Base-by-base conservation (phyloP, 2,113 vertebrate species). In the Athene cunicularia region DNA sequence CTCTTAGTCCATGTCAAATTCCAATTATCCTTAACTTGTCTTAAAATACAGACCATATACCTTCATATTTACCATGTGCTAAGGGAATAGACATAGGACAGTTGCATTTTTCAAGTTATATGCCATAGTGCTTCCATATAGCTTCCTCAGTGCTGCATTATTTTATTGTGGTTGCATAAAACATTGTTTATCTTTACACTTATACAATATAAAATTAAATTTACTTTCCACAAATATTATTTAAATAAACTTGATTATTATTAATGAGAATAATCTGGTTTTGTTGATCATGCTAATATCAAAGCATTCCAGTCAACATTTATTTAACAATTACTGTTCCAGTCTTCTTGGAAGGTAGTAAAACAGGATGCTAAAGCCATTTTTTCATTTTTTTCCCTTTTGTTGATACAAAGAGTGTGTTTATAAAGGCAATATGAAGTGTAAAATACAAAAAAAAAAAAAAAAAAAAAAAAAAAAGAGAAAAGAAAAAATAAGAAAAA, bases 151-250 rank as follows among this genome's bases (percentile, higher is more conserved):
- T 10, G 66, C 45, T 64, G 18, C 28, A 80, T 70, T 88, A 16
- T 74, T 93, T 97, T 88, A 73, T 88, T 96, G 67, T 70, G 43
- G 55, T 93, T 86, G 60, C 50, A 80, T 88, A 93, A 89, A 88
- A 68, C 22, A 53, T 60, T 56, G 14, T 17, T 85, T 83, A 73
- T 24, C 23, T 33, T 88, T 58, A 23, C 80, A 22, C 8, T 70
- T 90, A 71, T 3, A 16, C 21, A 77, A 90, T 80, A 90, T 80
- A 84, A 92, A 86, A 80, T 75, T 53, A 22, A 82, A 70, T 81
- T 72, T 72, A 66, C 88, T 84, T 93, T 62, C 22, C 53, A 82
- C 19, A 16, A 37, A 24, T 59, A 62, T 75, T 80, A 32, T 50
- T 90, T 66, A 80, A 67, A 72, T 45, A 3, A 43, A 33, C 33